These are phyloP conservation scores for Plotosus lineatus DNA, from an alignment of 2,113 vertebrate genomes.

Conservation along the genomic window DNA sequence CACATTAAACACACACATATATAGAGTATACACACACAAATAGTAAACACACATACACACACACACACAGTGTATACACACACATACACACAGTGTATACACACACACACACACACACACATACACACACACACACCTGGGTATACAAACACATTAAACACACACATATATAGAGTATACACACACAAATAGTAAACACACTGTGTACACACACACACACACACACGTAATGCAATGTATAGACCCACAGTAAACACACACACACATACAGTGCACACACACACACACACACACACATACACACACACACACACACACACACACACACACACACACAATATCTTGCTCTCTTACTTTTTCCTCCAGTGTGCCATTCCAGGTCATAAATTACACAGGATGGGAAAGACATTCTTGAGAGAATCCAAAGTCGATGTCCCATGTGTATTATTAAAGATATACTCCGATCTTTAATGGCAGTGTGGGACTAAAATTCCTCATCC, in stretches of 20 bases:
- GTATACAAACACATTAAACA: too few relatives aligned
- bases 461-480: neutral
- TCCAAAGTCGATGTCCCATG: neutral
- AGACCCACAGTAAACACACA: too few relatives aligned
- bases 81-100: too few relatives aligned
- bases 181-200: neutral
- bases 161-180: neutral
- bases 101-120: neutral
- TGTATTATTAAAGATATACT: neutral
- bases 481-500: neutral
- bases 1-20: neutral
- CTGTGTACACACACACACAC: neutral
- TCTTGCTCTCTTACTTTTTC: neutral
- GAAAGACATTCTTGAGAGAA: slow-evolving; percentile 16
- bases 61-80: neutral
- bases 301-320: too few relatives aligned
- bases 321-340: neutral
- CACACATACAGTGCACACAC: neutral
- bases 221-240: too few relatives aligned
- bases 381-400: slow-evolving; percentile 4
- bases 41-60: neutral
- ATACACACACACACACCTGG: neutral
- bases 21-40: too few relatives aligned
- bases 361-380: neutral
- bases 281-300: neutral